phyloP scores from a whole-genome alignment of 2,113 vertebrate genomes.

The Desmodus rotundus region DNA sequence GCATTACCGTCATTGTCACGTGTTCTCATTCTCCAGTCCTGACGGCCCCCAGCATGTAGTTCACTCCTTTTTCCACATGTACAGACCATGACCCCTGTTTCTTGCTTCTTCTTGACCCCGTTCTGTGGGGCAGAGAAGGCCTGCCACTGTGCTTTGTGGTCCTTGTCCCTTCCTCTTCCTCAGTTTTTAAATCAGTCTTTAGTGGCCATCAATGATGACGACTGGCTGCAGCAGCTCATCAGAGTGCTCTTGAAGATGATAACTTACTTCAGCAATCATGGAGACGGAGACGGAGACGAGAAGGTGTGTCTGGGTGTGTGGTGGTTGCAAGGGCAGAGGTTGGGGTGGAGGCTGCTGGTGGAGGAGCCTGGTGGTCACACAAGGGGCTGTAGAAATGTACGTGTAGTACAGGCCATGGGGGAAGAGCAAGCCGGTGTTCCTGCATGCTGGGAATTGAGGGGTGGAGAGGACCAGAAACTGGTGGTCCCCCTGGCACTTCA shows the following conservation, averaged over 20 bases:
- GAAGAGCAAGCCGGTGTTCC: background rate
- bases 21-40: background rate
- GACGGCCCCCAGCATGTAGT: too few relatives aligned
- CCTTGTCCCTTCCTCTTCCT: background rate
- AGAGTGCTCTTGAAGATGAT: background rate
- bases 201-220: conserved; percentile 35
- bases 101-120: background rate
- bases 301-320: background rate
- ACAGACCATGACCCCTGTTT: background rate
- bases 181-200: conserved; percentile 34
- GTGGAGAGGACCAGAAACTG: too few relatives aligned
- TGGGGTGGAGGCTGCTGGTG: background rate
- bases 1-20: background rate
- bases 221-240: conserved; percentile 17
- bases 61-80: background rate
- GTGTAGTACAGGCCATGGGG: background rate
- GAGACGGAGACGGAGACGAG: background rate
- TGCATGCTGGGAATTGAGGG: background rate
- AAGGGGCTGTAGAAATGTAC: background rate
- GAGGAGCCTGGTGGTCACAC: background rate
- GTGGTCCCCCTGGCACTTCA: background rate
- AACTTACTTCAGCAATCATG: background rate
- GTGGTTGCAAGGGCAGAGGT: too few relatives aligned
- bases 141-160: background rate
- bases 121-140: background rate